Conservation (phyloP, 2,113 vertebrate genomes). For the Rhabdornis inornatus region DNA sequence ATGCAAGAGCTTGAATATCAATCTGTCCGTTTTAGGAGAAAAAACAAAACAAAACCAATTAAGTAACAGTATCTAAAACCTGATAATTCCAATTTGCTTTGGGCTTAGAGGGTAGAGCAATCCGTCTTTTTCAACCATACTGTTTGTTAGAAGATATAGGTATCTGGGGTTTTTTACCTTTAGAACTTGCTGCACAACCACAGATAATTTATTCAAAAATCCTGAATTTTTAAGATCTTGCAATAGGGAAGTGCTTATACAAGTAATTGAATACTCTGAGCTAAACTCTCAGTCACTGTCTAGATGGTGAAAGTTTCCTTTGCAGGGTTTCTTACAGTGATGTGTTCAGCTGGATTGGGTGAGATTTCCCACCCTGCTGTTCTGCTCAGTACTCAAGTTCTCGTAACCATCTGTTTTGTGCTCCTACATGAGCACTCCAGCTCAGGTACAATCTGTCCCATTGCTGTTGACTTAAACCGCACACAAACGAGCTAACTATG, state of each 20-base stretch:
- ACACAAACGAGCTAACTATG: neutral
- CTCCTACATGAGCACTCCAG: neutral
- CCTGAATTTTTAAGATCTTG: neutral
- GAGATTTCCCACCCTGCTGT: neutral
- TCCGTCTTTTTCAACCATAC: neutral
- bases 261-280: neutral
- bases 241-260: neutral
- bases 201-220: neutral
- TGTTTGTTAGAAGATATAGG: neutral
- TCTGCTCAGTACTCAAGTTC: neutral
- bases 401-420: neutral
- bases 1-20: neutral
- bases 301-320: neutral
- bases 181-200: neutral
- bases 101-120: neutral
- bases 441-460: neutral
- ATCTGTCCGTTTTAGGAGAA: neutral
- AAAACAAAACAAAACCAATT: neutral
- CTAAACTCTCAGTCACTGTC: neutral
- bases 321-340: neutral
- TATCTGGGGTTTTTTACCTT: neutral
- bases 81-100: neutral
- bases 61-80: neutral
- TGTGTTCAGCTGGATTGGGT: neutral
- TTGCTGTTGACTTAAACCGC: neutral